Base-by-base conservation (phyloP, 2,113 vertebrate species). In the Rhinichthys klamathensis region DNA sequence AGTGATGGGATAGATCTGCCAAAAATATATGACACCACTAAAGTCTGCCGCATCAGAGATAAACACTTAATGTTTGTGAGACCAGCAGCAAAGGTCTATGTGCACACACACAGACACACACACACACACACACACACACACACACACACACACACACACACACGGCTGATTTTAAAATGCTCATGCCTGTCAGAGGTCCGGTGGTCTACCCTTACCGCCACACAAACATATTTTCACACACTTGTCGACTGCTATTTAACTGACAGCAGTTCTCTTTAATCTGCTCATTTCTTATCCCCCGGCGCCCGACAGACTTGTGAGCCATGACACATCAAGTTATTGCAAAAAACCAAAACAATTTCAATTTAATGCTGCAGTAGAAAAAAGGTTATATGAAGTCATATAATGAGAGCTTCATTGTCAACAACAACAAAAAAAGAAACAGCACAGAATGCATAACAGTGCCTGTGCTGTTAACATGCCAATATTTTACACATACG, bases 301-400 rank as follows among this genome's bases (percentile, higher is more conserved):
- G 95, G 94, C 95, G 92, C 91, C 91, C 86, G 88, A 94, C 91
- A 93, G 90, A 92, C 87, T 94, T 94, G 95, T 94, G 94, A 96
- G 95, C 88, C 93, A 67, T 92, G 92, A 97, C 94, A 95, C 95
- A 93, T 94, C 93, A 94, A 94, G 95, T 96, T 96, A 96, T 97
- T 98, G 97, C 96, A 97, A 99, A 97, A 94, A 95, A 96, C 79
- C 85, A 87, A 88, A 90, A 92, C 92, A 72, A 88, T 96, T 97
- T 94, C 91, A 88, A 92, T 95, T 99, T 99, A 99, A 99, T 99
- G 97, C 96, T 97, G 97, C 96, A 96, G 96, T 98, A 98, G 96
- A 98, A 98, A 98, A 96, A 97, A 96, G 96, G 96, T 97, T 97
- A 96, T 98, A 97, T 96, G 97, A 98, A 98, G 96, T 97, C 97